phyloP scores from a whole-genome alignment of 2,113 vertebrate genomes.

The Eupsittula cactorum region DNA sequence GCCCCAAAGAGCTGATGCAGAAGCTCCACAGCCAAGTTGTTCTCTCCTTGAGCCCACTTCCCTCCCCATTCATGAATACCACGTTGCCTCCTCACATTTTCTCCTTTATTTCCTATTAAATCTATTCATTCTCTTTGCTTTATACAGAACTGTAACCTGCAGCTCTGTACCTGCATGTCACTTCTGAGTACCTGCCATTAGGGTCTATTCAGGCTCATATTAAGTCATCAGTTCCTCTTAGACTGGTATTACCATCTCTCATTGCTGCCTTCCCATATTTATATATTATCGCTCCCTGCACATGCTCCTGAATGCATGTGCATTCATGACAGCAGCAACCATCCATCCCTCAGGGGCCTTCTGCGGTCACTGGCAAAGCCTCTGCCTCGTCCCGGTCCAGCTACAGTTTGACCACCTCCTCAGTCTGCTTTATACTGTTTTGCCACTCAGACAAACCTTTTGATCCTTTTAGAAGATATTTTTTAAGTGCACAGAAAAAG shows the following conservation, averaged over 20 bases:
- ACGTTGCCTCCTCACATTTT: neutral
- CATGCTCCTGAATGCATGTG: neutral
- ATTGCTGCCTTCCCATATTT: neutral
- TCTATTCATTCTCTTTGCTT: neutral
- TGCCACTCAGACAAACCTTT: neutral
- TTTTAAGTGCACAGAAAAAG: neutral
- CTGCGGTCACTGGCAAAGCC: neutral
- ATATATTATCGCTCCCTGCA: neutral
- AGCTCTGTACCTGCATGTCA: neutral
- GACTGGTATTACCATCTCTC: neutral
- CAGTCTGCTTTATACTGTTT: neutral
- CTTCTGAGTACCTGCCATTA: neutral
- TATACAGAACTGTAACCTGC: neutral
- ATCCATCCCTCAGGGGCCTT: neutral
- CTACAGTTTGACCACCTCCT: neutral
- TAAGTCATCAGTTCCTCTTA: neutral
- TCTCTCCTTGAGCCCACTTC: neutral
- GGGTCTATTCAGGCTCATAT: neutral
- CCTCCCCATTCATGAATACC: neutral
- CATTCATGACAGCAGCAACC: accelerated
- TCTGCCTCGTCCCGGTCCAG: neutral
- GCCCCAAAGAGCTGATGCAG: neutral
- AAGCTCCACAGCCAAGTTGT: neutral
- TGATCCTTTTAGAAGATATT: neutral
- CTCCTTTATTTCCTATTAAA: neutral